Base-by-base conservation (phyloP, 2,888 invertebrate species). In the Drosophila kanekoi region DNA sequence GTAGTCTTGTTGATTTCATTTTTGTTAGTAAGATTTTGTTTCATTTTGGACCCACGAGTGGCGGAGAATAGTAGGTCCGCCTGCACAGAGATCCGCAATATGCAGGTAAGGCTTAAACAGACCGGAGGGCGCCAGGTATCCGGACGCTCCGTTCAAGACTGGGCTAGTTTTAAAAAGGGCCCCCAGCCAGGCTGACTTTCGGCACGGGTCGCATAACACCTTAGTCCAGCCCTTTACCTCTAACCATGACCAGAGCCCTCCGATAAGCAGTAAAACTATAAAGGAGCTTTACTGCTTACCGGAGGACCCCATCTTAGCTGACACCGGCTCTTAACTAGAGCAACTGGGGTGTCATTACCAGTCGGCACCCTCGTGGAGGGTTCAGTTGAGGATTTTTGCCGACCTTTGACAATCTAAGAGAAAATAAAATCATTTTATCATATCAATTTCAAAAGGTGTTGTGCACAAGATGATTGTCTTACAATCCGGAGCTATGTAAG, bases 391-490 rank as follows among this genome's bases (percentile, higher is more conserved):
- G 38, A 38, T 38, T 38, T 23, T 28, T 28, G 28, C 28, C 28
- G 8, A 28, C 28, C 28, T 28, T 23, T 28, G 8, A 28, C 8
- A 0, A 28, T 23, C 6, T 1, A 28, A 8, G 28, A 28, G 28
- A 28, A 28, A 28, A 28, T 8, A 28, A 28, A 8, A 28, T 1
- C 28, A 35, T 35, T 35, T 35, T 40, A 16, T 32, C 14, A 16
- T 40, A 28, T 28, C 40, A 16, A 40, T 38, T 51, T 20, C 6
- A 6, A 23, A 11, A 11, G 51, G 40, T 14, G 18, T 28, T 35
- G 18, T 4, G n/a, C 33, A 4, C 18, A 49, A 52, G 47, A 56
- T 63, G 38, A 71, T 57, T 56, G 70, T 33, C 54, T 18, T 52
- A 10, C 11, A 11, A 32, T 32, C 8, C 38, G 13, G 33, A 16